Evolutionary conservation across 2,113 vertebrate species (phyloP).

Genomic region (Antidorcas marsupialis): DNA sequence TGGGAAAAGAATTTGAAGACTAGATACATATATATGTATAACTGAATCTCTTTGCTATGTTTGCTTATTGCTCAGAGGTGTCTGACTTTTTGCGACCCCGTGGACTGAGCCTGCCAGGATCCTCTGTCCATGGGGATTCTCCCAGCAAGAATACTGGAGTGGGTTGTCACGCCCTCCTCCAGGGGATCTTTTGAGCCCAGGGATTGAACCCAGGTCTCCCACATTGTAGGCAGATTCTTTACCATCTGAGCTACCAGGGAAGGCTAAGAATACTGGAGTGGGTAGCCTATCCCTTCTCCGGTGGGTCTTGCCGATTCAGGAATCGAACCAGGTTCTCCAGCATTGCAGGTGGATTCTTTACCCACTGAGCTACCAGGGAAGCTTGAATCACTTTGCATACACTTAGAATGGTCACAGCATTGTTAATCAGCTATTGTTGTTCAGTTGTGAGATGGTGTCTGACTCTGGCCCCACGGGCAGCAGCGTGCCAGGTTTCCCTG

Average conservation of each 20-base stretch:
- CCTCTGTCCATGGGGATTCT: too few relatives aligned
- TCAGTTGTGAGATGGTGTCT: neutral
- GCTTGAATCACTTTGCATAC: neutral
- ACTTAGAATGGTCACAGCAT: neutral
- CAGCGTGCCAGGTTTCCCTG: neutral
- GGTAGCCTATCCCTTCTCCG: neutral
- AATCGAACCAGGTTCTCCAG: fast-evolving
- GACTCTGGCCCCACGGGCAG: neutral
- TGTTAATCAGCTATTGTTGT: neutral
- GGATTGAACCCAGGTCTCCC: too few relatives aligned
- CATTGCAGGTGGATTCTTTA: neutral
- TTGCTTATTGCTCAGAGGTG: too few relatives aligned
- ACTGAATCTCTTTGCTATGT: too few relatives aligned
- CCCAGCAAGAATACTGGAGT: too few relatives aligned
- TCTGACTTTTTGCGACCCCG: too few relatives aligned
- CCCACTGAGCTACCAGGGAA: neutral
- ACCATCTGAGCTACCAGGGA: neutral
- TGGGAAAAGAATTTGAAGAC: too few relatives aligned
- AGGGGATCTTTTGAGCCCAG: too few relatives aligned
- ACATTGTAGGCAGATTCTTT: neutral
- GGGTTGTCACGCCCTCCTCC: too few relatives aligned
- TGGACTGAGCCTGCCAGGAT: too few relatives aligned
- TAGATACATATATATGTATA: too few relatives aligned
- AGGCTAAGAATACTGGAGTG: neutral
- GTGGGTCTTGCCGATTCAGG: neutral